Evolutionary conservation across 2,797 vertebrate genomes (phyloP), one percentile per base, ranked within the genome.

Genomic region (Alexandromys oeconomus): DNA sequence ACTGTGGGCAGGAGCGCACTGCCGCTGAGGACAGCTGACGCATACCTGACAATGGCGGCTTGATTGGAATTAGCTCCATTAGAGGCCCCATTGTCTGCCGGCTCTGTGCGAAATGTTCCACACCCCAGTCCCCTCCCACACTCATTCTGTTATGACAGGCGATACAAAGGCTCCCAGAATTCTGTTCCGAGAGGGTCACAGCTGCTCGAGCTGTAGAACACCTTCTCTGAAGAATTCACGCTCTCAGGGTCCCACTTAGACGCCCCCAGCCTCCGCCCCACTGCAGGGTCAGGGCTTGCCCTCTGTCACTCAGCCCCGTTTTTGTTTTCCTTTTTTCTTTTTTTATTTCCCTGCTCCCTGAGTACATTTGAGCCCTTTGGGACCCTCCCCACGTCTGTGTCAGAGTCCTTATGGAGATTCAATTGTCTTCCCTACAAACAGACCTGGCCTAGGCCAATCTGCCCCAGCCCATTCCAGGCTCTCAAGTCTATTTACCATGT

Each of bases 21-120:
- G 0, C 6, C 4, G 2, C 5, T 1, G 61, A 40, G 21, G 80
- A 40, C 5, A 29, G n/a, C 43, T 17, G 31, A 5, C 1, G 0
- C 3, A 3, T 9, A 40, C 77, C 69, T 19, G 23, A 84, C 93
- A 92, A 69, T 46, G 63, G 78, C 0, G 0, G 11, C 10, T 27
- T 89, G 89, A 76, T 61, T 79, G 23, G 40, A 76, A 69, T 76
- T 5, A 46, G 88, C 88, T 31, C 92, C 79, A 51, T 81, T n/a
- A 61, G 63, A 6, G 15, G 21, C 29, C 46, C 14, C 31, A 12
- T 57, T 48, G 74, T 34, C 51, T 37, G 40, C n/a, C 17, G 0
- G 29, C 31, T 4, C 78, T 27, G 29, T 4, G 14, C 11, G 1
- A 9, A 48, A 40, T 1, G 65, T 43, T 27, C 27, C 71, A 1